Conservation (phyloP, 53 echinoderm and acorn worm species). For the Glandiceps talaboti region DNA sequence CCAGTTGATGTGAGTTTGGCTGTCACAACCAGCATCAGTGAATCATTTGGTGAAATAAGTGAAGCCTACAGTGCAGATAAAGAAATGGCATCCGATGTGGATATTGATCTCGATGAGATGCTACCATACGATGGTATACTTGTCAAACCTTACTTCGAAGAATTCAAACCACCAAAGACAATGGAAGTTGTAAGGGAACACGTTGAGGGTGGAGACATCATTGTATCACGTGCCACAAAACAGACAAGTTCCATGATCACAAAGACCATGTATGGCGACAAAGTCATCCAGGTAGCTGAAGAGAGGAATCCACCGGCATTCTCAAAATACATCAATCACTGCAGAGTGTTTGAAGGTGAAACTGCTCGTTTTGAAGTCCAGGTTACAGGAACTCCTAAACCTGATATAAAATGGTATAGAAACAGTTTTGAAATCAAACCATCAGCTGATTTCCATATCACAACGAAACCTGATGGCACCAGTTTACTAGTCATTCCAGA, state of each 20-base stretch:
- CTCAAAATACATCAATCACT: conserved; percentile 85
- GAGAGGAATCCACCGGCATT: conserved; percentile 65
- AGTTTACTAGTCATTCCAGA: conserved; percentile 58
- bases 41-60: conserved; percentile 96
- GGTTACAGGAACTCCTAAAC: conserved; percentile 61
- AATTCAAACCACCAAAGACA: conserved; percentile 9
- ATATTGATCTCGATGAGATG: conserved; percentile 86
- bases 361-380: conserved; percentile 72
- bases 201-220: conserved; percentile 31
- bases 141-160: conserved; percentile 31
- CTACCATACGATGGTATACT: conserved; percentile 78
- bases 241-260: conserved; percentile 53
- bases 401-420: conserved; percentile 76
- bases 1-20: conserved; percentile 39
- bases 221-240: conserved; percentile 61
- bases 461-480: conserved; percentile 51
- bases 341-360: conserved; percentile 62
- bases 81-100: conserved; percentile 85
- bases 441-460: conserved; percentile 47
- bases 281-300: conserved; percentile 13
- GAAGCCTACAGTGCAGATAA: conserved; percentile 86
- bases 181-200: conserved; percentile 5
- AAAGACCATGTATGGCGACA: conserved; percentile 6
- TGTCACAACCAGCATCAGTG: conserved; percentile 81
- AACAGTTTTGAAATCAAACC: conserved; percentile 57